Base-by-base conservation (phyloP, 92 coral and sea anemone species). In the Pocillopora grandis region DNA sequence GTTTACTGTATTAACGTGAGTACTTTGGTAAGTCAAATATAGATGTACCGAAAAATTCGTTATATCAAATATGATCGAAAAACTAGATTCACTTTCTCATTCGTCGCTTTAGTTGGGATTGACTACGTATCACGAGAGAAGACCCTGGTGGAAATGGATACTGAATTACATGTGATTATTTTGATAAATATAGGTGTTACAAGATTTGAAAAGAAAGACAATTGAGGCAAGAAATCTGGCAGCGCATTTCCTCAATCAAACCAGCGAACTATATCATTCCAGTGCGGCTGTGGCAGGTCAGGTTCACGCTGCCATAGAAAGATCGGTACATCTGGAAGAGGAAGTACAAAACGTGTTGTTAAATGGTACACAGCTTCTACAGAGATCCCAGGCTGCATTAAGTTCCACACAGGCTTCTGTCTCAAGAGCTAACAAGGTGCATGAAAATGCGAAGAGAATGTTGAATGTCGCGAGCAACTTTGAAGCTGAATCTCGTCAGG, bases 241-340 rank as follows among this genome's bases (percentile, higher is more conserved):
- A 4, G 58, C 75, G 65, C 76, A 84, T 17, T 82, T 85, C 80
- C 33, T 62, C 10, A 80, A 84, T 58, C 89, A 93, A 55, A 77
- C 91, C 21, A 61, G 56, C 35, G 20, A 64, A 21, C 81, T 91
- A 56, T 91, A 87, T 64, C 66, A 88, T 1, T 87, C 95, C 77
- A 91, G 98, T 78, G 76, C 78, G 8, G 72, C 92, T 36, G 89
- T 81, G 20, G 75, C 91, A 58, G 66, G n/a, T 72, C 91, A 87
- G 85, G 90, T 93, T 68, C 23, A 85, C 83, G 73, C 89, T 64
- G 95, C 95, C 77, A 62, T 93, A 42, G 63, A 77, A 23, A 87
- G 92, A 71, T 87, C 98, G 78, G 72, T 72, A 62, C 87, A n/a
- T 66, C 82, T 89, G 88, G 89, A 69, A 49, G 63, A 66, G 21